Conservation (phyloP, 2,888 invertebrate genomes). For the Pyrocoelia pectoralis region DNA sequence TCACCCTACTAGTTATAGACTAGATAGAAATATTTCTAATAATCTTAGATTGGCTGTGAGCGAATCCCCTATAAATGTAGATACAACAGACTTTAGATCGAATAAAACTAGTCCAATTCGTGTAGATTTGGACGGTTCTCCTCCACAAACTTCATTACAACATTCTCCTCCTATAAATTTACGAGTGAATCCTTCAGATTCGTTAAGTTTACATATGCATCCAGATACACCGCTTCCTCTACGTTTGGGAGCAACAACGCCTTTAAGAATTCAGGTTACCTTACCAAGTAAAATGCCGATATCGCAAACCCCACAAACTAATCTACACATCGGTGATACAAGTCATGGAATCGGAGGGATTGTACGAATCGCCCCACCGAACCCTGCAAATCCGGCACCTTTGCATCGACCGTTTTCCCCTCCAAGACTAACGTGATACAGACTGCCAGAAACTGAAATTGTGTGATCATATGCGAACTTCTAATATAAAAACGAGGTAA, state of each 20-base stretch:
- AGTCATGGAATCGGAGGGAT: conserved; percentile 49
- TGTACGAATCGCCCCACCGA: conserved; percentile 57
- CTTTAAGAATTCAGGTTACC: conserved; percentile 57
- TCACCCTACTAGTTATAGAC: conserved; percentile 41
- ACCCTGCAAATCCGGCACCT: conserved; percentile 50
- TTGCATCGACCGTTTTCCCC: conserved; percentile 60
- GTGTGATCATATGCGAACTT: conserved; percentile 26
- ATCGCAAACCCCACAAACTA: conserved; percentile 48
- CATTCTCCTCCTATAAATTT: conserved; percentile 57
- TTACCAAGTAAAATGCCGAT: conserved; percentile 48
- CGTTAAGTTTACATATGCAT: conserved; percentile 34
- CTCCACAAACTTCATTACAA: conserved; percentile 45
- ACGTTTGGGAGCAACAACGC: conserved; percentile 52
- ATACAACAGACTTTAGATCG: conserved; percentile 40
- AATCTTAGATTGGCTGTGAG: conserved; percentile 46
- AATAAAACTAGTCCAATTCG: conserved; percentile 50
- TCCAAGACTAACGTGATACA: conserved; percentile 60
- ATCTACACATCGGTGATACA: conserved; percentile 46
- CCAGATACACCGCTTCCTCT: conserved; percentile 55
- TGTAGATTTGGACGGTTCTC: conserved; percentile 45
- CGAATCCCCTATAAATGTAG: conserved; percentile 50
- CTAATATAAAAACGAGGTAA: conserved; percentile 28
- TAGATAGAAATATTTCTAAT: conserved; percentile 38
- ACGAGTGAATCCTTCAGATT: conserved; percentile 34
- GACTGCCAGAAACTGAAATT: conserved; percentile 30